Percentiles rank a stretch among this genome's conserved stretches.
These are phyloP conservation scores for Leucopsar rothschildi DNA, from an alignment of 2,113 vertebrate species.

Conservation along the genomic window DNA sequence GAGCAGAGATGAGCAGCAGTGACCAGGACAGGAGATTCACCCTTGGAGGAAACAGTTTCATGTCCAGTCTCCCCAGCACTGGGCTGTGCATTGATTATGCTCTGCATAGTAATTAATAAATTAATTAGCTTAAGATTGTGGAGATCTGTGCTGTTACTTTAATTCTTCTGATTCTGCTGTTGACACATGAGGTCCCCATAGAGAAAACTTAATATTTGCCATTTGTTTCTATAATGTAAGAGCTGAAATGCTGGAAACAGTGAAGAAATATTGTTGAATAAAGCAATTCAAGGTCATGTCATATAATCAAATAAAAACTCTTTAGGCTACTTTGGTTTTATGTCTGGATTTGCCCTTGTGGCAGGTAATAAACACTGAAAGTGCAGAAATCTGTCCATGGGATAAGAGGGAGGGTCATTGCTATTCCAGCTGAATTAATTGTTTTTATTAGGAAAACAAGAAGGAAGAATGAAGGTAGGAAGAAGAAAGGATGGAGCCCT, in stretches of 20 bases:
- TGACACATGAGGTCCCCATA: neutral
- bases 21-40: neutral
- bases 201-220: neutral
- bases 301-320: neutral
- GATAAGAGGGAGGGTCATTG: neutral
- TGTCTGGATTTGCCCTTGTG: neutral
- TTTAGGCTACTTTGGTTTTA: neutral
- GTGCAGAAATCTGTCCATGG: neutral
- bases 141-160: neutral
- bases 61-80: neutral
- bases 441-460: neutral
- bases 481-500: neutral
- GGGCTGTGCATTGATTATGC: accelerated
- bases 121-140: neutral
- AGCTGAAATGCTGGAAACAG: neutral
- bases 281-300: neutral
- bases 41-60: neutral
- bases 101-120: neutral
- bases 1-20: neutral
- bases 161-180: neutral
- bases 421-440: neutral
- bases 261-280: neutral
- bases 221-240: neutral
- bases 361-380: neutral
- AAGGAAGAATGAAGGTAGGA: neutral